Conservation (phyloP, 2,888 invertebrate species). For the Ischnus inquisitorius region DNA sequence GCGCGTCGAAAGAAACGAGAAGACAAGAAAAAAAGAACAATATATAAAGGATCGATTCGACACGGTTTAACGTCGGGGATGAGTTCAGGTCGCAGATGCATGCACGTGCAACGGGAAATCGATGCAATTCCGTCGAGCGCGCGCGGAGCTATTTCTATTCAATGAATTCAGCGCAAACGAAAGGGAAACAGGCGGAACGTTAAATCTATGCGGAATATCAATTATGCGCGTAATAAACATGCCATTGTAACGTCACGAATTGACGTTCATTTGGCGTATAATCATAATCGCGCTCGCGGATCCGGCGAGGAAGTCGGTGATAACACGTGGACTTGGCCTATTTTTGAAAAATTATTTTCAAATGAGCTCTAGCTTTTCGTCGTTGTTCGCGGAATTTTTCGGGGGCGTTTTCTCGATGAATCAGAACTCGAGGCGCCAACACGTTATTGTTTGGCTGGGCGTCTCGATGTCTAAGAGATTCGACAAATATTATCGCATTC, state of each 20-base stretch:
- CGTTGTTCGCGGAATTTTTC: neutral
- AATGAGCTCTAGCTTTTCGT: neutral
- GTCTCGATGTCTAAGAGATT: neutral
- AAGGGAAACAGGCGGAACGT: neutral
- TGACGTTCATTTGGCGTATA: neutral
- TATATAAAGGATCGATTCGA: slow-evolving; percentile 7
- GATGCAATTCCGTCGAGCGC: slow-evolving; percentile 1
- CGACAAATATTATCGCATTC: neutral
- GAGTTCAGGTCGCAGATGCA: neutral
- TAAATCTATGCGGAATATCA: neutral
- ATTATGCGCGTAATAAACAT: neutral
- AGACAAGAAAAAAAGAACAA: neutral
- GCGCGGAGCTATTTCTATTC: slow-evolving; percentile 6
- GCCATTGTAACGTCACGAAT: neutral
- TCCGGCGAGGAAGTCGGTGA: too few relatives aligned
- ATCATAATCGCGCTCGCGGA: neutral
- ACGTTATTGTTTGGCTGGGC: too few relatives aligned
- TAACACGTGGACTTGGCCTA: too few relatives aligned
- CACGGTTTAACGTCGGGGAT: neutral
- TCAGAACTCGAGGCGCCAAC: neutral
- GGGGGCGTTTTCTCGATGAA: neutral
- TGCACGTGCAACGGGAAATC: neutral
- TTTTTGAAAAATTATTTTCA: too few relatives aligned
- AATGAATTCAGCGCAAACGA: slow-evolving; percentile 38
- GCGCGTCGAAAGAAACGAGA: neutral